Evolutionary conservation across 2,113 vertebrate species (phyloP), one percentile per base, ranked within the genome.

Genomic region (Turdus rufiventris): DNA sequence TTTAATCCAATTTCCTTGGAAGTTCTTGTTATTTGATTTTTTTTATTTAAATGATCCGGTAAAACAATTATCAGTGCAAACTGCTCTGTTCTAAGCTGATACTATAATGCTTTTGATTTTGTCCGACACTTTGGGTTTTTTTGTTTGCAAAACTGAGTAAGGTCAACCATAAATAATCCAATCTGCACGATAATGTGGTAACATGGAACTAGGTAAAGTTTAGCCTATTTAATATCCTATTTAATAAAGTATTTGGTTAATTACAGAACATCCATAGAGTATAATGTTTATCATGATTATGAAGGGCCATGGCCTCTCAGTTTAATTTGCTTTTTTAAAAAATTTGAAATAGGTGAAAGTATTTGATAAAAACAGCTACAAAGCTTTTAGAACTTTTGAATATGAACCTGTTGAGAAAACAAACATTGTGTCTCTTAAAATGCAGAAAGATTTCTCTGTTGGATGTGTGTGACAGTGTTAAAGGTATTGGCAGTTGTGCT

Each of bases 371-470:
- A 84, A 45, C 7, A 42, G 7, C 33, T 65, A 26, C 9, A 74
- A 77, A 62, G 42, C 18, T 77, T 76, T 77, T 84, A 67, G 57
- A 78, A 84, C 23, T 87, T 89, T 17, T 47, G 29, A 85, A 75
- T 88, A 51, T 10, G 12, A 77, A 40, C 5, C 12, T 12, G 4
- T 56, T 5, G 10, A 63, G 33, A 29, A 89, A 36, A 82, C 8
- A 70, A 38, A 23, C 2, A 34, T 42, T 42, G 25, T 58, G 10
- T 63, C 29, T 58, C 21, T 58, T 88, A 60, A 45, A 14, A 5
- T 65, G 14, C 31, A 36, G 34, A 83, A 85, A 29, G 5, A 33
- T 19, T 63, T 63, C 26, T 90, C 31, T 57, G 0, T 47, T 71
- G 51, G 33, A 28, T 18, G 4, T 50, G 25, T 33, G 20, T 53